Evolutionary conservation across 2,888 invertebrate genomes (phyloP).

Genomic region (Drosophila borborema): DNA sequence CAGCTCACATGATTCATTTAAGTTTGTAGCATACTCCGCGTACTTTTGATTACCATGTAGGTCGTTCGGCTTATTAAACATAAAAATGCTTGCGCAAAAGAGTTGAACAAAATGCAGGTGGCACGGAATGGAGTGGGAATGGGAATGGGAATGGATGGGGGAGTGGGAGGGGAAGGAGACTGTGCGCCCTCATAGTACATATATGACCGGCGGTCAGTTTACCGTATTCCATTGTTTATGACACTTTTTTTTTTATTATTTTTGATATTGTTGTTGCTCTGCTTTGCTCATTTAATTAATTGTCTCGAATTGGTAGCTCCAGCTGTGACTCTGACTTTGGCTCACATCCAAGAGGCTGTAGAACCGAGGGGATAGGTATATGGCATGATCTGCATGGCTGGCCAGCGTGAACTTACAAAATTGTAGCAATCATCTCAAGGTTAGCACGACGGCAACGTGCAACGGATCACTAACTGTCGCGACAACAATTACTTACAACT

Average conservation of each 20-base stretch:
- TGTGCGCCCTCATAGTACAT: conserved; percentile 46
- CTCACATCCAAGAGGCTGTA: neutral
- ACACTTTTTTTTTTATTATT: conserved; percentile 26
- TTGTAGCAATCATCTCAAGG: conserved; percentile 81
- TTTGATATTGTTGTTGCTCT: conserved; percentile 39
- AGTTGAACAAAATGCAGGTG: conserved; percentile 31
- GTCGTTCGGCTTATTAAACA: conserved; percentile 70
- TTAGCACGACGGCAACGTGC: conserved; percentile 77
- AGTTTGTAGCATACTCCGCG: conserved; percentile 34
- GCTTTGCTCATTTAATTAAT: conserved; percentile 74
- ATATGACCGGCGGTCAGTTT: conserved; percentile 27
- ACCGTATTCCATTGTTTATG: conserved; percentile 38
- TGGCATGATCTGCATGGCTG: conserved; percentile 32
- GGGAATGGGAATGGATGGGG: no score
- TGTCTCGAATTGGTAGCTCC: conserved; percentile 70
- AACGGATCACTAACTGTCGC: conserved; percentile 67
- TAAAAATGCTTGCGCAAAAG: conserved; percentile 58
- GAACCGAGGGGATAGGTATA: neutral
- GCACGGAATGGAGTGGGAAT: conserved; percentile 21
- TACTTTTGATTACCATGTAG: conserved; percentile 69
- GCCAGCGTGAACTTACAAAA: conserved; percentile 58
- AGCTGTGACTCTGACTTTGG: conserved; percentile 17
- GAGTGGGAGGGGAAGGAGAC: conserved; percentile 21
- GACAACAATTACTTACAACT: conserved; percentile 38
- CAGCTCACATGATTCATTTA: conserved; percentile 43